phyloP scores from a whole-genome alignment of 2,797 vertebrate species.

The Crypturellus tataupa region DNA sequence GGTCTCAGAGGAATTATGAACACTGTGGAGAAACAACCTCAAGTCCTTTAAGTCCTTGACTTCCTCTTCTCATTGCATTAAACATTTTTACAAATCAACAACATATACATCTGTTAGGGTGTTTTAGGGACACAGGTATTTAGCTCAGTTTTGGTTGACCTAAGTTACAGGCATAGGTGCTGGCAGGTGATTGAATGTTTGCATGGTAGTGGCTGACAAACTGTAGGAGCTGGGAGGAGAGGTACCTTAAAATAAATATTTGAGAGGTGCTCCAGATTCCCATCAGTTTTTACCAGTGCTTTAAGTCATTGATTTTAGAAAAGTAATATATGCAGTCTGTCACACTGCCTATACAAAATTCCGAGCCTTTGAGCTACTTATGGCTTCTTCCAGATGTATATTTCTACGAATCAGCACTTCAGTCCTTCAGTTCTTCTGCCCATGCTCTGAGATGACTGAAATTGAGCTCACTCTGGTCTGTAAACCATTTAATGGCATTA shows the following conservation, averaged over 20 bases:
- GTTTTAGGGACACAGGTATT: not conserved
- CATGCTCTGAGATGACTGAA: not conserved
- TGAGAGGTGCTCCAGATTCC: not conserved
- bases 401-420: not conserved
- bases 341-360: not conserved
- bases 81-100: not conserved
- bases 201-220: not conserved
- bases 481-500: slow-evolving; percentile 8
- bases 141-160: not conserved
- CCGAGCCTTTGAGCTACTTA: not conserved
- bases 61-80: not conserved
- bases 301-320: not conserved
- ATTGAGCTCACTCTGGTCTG: not conserved
- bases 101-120: not conserved
- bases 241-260: not conserved
- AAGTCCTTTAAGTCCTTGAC: not conserved
- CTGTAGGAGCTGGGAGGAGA: not conserved
- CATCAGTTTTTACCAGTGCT: not conserved
- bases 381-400: not conserved
- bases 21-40: not conserved
- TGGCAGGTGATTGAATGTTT: not conserved
- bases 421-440: not conserved
- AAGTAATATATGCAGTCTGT: not conserved
- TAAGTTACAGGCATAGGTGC: not conserved
- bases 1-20: not conserved